phyloP scores from a whole-genome alignment of 2,797 vertebrate species.

The Cetoscarus ocellatus region DNA sequence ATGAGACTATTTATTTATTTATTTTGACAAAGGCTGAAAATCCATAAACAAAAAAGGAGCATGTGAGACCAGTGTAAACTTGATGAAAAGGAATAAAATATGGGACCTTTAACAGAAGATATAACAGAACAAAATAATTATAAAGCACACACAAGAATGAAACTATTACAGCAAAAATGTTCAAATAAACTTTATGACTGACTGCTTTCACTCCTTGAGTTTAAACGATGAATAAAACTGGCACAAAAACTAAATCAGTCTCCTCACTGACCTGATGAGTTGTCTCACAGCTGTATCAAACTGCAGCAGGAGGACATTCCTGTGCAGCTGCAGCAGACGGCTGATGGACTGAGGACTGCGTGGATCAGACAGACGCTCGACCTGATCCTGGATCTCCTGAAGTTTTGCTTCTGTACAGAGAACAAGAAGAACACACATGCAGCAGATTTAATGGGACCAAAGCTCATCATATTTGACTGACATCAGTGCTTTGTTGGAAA shows the following conservation, averaged over 20 bases:
- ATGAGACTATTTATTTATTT: too few species aligned
- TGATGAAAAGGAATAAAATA: too few species aligned
- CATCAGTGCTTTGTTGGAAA: background rate
- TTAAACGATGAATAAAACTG: too few species aligned
- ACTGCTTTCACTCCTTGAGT: too few species aligned
- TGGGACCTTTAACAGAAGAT: too few species aligned
- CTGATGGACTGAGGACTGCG: conserved; percentile 72
- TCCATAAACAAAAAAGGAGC: too few species aligned
- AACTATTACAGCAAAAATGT: too few species aligned
- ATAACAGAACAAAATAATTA: background rate
- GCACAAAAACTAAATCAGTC: too few species aligned
- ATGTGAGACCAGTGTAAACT: too few species aligned
- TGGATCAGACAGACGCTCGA: conserved; percentile 75
- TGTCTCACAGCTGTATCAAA: conserved; percentile 79
- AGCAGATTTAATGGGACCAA: background rate
- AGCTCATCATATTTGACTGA: background rate
- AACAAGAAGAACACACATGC: background rate
- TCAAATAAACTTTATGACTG: too few species aligned
- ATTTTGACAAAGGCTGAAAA: too few species aligned
- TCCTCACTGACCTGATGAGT: conserved; percentile 66
- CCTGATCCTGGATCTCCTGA: conserved; percentile 81
- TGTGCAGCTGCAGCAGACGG: conserved; percentile 72
- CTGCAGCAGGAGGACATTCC: conserved; percentile 81
- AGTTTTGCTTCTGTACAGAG: conserved; percentile 76
- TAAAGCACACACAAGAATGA: too few species aligned